Base-by-base conservation (phyloP, 2,113 vertebrate species). In the Dryoscopus gambensis region DNA sequence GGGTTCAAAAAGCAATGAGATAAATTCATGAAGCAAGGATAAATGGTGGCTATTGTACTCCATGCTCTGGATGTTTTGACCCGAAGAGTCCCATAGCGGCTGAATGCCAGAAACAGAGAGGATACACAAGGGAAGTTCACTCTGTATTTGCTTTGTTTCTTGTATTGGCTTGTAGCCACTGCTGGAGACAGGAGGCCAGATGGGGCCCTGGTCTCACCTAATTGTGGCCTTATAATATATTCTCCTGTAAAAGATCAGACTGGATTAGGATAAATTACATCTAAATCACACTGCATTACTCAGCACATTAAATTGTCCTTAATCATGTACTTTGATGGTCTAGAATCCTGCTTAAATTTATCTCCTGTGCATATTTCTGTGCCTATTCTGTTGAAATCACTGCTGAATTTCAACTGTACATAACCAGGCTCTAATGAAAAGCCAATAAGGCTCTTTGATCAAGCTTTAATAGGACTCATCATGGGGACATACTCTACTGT, bases 231-330 rank as follows among this genome's bases (percentile, higher is more conserved):
- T 92, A 74, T 92, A 95, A 95, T 95, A 95, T 78, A 95, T 95
- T 92, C 69, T 93, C 64, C 86, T 94, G 94, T 89, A 96, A 95
- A 96, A 96, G 93, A 97, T 96, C 95, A 95, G 95, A 96, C 90
- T 82, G 92, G 96, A 96, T 96, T 96, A 96, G 86, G 94, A 96
- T 92, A 94, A 90, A 95, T 95, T 94, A 95, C 77, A 87, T 86
- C 92, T 88, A 92, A 96, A 96, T 90, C 95, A 81, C 7, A 22
- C 56, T 84, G 83, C 80, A 89, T 93, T 97, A 96, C 92, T 96
- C 96, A 95, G 92, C 93, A 95, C 88, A 84, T 96, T 94, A 90
- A 96, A 90, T 64, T 94, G 88, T 79, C 95, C 80, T 94, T 89
- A 93, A 96, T 96, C 85, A 93, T 15, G 3, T 80, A 89, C 67